Base-by-base conservation (phyloP, 2,888 invertebrate species). In the Zygogramma bicolorata region DNA sequence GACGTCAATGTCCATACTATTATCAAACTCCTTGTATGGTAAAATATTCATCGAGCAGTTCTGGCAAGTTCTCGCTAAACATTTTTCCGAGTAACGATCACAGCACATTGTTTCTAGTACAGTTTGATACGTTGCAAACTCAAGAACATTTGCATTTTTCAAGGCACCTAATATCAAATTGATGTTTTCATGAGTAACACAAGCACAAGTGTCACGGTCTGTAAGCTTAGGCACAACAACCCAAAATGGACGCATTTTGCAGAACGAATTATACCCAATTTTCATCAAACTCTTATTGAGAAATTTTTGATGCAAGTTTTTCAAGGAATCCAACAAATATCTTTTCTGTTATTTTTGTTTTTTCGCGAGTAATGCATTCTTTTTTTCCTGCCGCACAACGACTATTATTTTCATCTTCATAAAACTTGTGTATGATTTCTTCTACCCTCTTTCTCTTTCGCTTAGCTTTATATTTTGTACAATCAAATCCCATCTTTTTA, bases 151-250 rank as follows among this genome's bases (percentile, higher is more conserved):
- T 34, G 46, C 65, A n/a, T 46, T 65, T 15, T 25, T 27, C 25
- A 65, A 65, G 38, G 65, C 65, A n/a, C 20, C 38, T 20, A 46
- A 27, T 25, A 22, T 65, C n/a, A 65, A 42, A 27, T 65, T n/a
- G n/a, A 40, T 40, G n/a, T 40, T 40, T 40, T 40, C 40, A 40
- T 40, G 40, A 7, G n/a, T n/a, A n/a, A 40, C 40, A n/a, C 40
- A 79, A 53, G 73, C 70, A 76, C 66, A 75, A 60, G 79, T 77
- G 65, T 80, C 78, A 31, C 78, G 60, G 59, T 80, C 77, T 42
- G 71, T 75, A 72, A 18, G 25, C 75, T 65, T 79, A 49, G 79
- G 77, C 8, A 67, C 22, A 31, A 79, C 74, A 25, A 79, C 75
- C 77, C 80, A 80, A 76, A 74, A 77, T 61, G 79, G 76, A 63